Evolutionary conservation across 2,797 vertebrate genomes (phyloP).

Genomic region (Brachyalestes nurse): DNA sequence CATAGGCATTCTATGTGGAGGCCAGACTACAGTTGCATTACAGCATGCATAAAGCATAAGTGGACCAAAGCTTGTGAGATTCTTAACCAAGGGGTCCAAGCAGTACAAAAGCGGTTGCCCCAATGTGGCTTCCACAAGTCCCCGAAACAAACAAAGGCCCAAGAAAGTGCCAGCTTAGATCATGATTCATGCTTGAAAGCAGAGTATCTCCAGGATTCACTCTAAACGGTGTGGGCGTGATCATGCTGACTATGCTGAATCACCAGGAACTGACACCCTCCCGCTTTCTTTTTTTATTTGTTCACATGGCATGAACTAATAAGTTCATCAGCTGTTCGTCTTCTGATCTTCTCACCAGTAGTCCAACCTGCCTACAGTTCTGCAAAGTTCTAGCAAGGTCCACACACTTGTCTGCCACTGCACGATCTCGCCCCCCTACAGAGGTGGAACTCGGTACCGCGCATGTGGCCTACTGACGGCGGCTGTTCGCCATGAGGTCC

Average conservation of each 20-base stretch:
- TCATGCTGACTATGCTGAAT: slow-evolving; percentile 27
- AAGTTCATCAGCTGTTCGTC: neutral
- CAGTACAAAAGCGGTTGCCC: neutral
- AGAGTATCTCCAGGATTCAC: neutral
- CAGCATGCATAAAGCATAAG: slow-evolving; percentile 8
- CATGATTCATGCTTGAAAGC: neutral
- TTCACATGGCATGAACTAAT: too few species aligned
- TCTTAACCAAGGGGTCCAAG: neutral
- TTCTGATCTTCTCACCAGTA: slow-evolving; percentile 31
- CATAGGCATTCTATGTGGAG: slow-evolving; percentile 24
- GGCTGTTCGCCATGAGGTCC: slow-evolving; percentile 69
- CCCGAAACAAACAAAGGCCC: neutral
- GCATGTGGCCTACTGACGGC: slow-evolving; percentile 58
- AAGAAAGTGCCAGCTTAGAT: neutral
- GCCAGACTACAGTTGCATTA: slow-evolving; percentile 31
- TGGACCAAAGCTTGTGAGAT: neutral
- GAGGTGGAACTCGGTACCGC: slow-evolving; percentile 46
- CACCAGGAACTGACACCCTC: slow-evolving; percentile 26
- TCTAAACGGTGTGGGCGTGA: slow-evolving; percentile 23
- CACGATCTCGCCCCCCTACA: neutral
- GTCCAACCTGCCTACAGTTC: slow-evolving; percentile 28
- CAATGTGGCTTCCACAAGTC: neutral
- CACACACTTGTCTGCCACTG: slow-evolving; percentile 1
- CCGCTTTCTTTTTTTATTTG: neutral
- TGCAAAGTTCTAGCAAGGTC: slow-evolving; percentile 7